Conservation (phyloP, 2,113 vertebrate species). For the Verasper variegatus region DNA sequence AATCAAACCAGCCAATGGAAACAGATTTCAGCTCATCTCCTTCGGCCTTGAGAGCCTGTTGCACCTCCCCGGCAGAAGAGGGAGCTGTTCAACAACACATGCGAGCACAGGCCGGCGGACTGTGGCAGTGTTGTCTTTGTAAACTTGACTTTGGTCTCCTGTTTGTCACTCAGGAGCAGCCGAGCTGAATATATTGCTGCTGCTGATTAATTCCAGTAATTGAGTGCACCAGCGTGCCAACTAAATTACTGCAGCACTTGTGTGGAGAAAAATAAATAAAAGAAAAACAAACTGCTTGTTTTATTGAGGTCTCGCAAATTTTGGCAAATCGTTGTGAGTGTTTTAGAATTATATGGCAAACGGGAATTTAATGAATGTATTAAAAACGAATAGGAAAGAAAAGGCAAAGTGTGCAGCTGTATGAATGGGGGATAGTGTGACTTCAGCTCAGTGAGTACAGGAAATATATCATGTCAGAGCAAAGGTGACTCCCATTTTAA, state of each 20-base stretch:
- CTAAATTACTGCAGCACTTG: slow-evolving; percentile 71
- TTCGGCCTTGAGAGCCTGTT: slow-evolving; percentile 50
- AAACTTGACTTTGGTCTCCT: slow-evolving; percentile 77
- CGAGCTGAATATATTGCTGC: slow-evolving; percentile 68
- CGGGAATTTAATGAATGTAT: slow-evolving; percentile 18
- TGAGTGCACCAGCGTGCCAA: slow-evolving; percentile 71
- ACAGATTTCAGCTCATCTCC: slow-evolving; percentile 62
- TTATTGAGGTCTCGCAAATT: slow-evolving; percentile 63
- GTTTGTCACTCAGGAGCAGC: slow-evolving; percentile 73
- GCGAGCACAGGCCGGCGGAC: slow-evolving; percentile 11
- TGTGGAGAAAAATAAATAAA: slow-evolving; percentile 57
- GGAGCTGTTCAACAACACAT: slow-evolving; percentile 82
- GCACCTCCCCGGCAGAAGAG: slow-evolving; percentile 78
- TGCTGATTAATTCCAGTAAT: slow-evolving; percentile 81
- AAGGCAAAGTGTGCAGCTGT: slow-evolving; percentile 8
- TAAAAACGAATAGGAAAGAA: slow-evolving; percentile 37
- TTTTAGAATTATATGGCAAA: slow-evolving; percentile 63
- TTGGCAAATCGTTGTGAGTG: slow-evolving; percentile 53
- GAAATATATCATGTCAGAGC: slow-evolving; percentile 2
- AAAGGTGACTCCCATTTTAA: slow-evolving; percentile 4
- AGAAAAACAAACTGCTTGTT: slow-evolving; percentile 55
- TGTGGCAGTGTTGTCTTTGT: slow-evolving; percentile 47
- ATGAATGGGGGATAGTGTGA: slow-evolving; percentile 10
- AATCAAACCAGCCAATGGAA: slow-evolving; percentile 76
- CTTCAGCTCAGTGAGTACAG: slow-evolving; percentile 6